Percentiles rank a stretch among this genome's conserved stretches.
phyloP scores from a whole-genome alignment of 2,113 vertebrate genomes.

The Burhinus oedicnemus region DNA sequence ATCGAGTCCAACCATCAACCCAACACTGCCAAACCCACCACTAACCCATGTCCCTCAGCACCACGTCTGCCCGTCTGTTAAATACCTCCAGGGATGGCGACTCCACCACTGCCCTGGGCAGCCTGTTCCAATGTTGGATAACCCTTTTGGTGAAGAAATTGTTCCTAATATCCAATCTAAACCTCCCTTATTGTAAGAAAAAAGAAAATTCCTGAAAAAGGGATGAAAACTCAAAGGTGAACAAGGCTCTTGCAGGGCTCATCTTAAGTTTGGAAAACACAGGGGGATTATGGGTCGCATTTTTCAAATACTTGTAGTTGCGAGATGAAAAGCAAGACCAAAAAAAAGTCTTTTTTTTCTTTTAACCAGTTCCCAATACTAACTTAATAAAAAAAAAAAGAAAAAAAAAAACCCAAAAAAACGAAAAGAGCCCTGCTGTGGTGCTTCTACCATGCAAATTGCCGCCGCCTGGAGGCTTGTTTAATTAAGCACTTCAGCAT shows the following conservation, averaged over 20 bases:
- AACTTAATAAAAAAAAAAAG: not conserved
- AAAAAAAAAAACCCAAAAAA: no score
- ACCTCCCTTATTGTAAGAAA: not conserved
- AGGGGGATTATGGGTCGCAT: fast-evolving
- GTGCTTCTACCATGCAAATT: not conserved
- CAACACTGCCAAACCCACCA: no score
- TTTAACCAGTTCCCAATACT: not conserved
- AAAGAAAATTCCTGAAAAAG: not conserved
- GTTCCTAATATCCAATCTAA: no score
- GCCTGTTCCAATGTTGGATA: no score
- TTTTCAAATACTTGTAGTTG: not conserved
- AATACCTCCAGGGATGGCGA: no score
- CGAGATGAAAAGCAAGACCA: not conserved
- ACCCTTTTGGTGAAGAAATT: no score
- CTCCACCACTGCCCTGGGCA: no score
- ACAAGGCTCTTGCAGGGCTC: not conserved
- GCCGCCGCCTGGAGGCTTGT: not conserved
- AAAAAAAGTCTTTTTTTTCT: not conserved
- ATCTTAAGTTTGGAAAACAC: not conserved
- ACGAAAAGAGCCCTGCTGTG: not conserved
- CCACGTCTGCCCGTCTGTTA: no score
- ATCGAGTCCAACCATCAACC: no score
- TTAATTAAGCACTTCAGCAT: slow-evolving; percentile 53
- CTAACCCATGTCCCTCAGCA: no score
- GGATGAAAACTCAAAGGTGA: not conserved